Percentiles rank a stretch among this genome's conserved stretches.
These are phyloP conservation scores for Stenchaetothrips biformis DNA, from an alignment of 2,888 invertebrate genomes.

Conservation along the genomic window DNA sequence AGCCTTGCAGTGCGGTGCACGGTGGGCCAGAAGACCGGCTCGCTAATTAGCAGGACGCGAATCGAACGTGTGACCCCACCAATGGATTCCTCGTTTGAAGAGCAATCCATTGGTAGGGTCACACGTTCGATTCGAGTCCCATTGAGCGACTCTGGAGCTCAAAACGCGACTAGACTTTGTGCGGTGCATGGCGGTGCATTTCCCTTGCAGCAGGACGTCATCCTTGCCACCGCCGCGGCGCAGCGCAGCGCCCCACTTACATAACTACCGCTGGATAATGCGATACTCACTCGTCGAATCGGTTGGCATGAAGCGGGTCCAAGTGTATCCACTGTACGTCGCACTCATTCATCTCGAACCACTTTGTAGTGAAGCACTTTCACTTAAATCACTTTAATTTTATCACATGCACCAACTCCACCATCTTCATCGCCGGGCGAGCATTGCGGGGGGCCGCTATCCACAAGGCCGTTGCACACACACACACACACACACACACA, in stretches of 20 bases:
- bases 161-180: too few species aligned
- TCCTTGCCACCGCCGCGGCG: not conserved
- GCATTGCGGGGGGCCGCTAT: not conserved
- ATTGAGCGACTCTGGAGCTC: too few species aligned
- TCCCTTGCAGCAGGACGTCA: not conserved
- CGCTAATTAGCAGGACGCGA: not conserved
- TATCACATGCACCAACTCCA: not conserved
- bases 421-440: not conserved
- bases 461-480: not conserved
- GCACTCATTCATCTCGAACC: not conserved
- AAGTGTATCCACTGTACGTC: conserved; percentile 24
- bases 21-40: not conserved
- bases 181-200: too few species aligned
- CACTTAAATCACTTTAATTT: conserved; percentile 1
- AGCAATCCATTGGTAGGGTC: too few species aligned
- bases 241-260: not conserved
- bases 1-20: too few species aligned
- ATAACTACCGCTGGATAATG: too few species aligned
- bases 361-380: not conserved
- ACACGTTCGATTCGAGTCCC: too few species aligned
- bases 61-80: too few species aligned
- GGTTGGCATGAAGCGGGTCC: conserved; percentile 15
- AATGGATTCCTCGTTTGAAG: too few species aligned
- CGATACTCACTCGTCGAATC: conserved; percentile 11
- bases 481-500: not conserved